Conservation (phyloP, 2,888 invertebrate genomes). For the Agrilus biguttatus region DNA sequence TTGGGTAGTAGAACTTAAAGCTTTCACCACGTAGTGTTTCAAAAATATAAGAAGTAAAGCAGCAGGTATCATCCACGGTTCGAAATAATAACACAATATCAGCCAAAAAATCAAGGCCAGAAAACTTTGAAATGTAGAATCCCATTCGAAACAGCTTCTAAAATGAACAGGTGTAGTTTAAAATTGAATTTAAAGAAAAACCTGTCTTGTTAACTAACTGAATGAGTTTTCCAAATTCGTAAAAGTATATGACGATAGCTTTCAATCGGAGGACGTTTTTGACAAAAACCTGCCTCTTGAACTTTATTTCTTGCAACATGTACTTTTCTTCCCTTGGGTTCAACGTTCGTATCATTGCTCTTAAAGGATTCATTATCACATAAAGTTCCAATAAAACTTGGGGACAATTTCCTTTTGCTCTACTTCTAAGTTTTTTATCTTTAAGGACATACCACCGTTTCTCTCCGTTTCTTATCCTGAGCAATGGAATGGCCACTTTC, state of each 20-base stretch:
- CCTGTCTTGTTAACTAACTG: slow-evolving; percentile 49
- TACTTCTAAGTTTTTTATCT: slow-evolving; percentile 78
- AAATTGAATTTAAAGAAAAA: background rate
- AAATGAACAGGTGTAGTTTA: slow-evolving; percentile 13
- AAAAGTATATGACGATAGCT: slow-evolving; percentile 74
- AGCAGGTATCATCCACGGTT: slow-evolving; percentile 89
- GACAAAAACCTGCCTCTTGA: slow-evolving; percentile 88
- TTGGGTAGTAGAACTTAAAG: slow-evolving; percentile 23
- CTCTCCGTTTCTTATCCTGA: slow-evolving; percentile 77
- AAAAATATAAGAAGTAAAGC: slow-evolving; percentile 67
- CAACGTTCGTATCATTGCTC: slow-evolving; percentile 83
- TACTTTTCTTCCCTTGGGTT: slow-evolving; percentile 94
- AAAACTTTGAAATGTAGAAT: slow-evolving; percentile 72
- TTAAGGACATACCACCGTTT: slow-evolving; percentile 93
- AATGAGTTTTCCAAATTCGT: slow-evolving; percentile 80
- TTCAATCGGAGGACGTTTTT: slow-evolving; percentile 86
- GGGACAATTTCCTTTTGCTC: slow-evolving; percentile 85
- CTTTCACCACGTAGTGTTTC: slow-evolving; percentile 50
- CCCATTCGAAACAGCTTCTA: slow-evolving; percentile 96
- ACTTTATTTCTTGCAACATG: slow-evolving; percentile 87
- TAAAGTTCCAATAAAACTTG: slow-evolving; percentile 86
- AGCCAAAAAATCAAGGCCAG: slow-evolving; percentile 76
- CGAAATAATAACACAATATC: slow-evolving; percentile 81
- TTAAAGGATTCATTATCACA: slow-evolving; percentile 82
- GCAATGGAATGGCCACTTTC: slow-evolving; percentile 61